Conservation (phyloP, 2,888 invertebrate species). For the Euclidia mi region DNA sequence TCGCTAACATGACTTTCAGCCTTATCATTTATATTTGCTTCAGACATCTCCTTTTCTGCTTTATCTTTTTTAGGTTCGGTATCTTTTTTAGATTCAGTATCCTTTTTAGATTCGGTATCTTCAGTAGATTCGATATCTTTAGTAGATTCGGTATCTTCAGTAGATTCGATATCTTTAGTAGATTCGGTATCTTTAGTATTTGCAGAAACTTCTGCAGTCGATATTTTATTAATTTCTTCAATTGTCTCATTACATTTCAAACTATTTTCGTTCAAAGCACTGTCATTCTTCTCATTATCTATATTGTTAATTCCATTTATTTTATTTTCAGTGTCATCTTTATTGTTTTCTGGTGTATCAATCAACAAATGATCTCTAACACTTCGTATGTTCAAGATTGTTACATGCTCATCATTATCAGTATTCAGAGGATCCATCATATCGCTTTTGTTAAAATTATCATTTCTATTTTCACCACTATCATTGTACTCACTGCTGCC, state of each 20-base stretch:
- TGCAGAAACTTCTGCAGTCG: slow-evolving; percentile 5
- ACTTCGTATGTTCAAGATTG: no score
- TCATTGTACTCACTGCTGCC: slow-evolving; percentile 87
- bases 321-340: no score
- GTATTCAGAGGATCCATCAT: no score
- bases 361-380: no score
- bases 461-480: slow-evolving; percentile 73
- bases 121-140: no score
- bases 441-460: slow-evolving; percentile 32
- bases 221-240: slow-evolving; percentile 28
- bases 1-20: slow-evolving; percentile 43
- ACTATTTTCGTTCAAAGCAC: background rate
- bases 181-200: slow-evolving; percentile 14
- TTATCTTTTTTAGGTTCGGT: slow-evolving; percentile 12
- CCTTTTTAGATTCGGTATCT: no score
- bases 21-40: slow-evolving; percentile 35
- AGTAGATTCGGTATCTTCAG: no score
- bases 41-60: slow-evolving; percentile 15
- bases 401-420: no score
- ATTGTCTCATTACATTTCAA: slow-evolving; percentile 15
- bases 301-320: slow-evolving; percentile 14
- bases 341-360: no score
- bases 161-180: slow-evolving; percentile 12
- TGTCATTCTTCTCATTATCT: background rate
- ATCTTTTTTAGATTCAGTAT: no score